phyloP scores from a whole-genome alignment of 2,888 invertebrate genomes.

The Sinodicranocentrus sp. region DNA sequence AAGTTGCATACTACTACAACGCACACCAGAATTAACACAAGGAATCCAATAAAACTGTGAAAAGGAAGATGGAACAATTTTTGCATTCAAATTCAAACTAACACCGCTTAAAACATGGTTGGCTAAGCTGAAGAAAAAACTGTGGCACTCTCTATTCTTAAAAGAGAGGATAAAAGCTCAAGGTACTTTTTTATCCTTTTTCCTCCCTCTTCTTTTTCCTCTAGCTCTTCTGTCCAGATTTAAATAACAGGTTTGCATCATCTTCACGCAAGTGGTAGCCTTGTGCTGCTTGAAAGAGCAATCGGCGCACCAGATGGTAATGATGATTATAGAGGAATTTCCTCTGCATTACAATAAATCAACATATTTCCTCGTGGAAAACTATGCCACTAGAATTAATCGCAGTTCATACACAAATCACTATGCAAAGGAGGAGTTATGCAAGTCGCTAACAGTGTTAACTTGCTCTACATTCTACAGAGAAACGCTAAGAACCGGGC shows the following conservation, averaged over 20 bases:
- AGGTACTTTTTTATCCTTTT: conserved; percentile 4
- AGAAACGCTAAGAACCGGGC: not conserved
- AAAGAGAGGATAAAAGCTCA: not conserved
- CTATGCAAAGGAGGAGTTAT: conserved; percentile 34
- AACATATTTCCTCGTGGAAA: conserved; percentile 21
- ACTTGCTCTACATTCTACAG: too few relatives aligned
- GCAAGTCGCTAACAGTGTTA: too few relatives aligned
- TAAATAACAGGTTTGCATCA: not conserved
- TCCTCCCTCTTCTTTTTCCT: not conserved
- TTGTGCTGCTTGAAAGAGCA: not conserved
- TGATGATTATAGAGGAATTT: conserved; percentile 43
- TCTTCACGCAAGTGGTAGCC: not conserved
- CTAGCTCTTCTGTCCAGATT: not conserved
- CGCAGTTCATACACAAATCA: conserved; percentile 17
- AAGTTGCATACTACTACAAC: conserved; percentile 9
- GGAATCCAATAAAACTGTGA: conserved; percentile 17
- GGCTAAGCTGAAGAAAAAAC: too few relatives aligned
- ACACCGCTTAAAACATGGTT: too few relatives aligned
- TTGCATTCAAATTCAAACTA: not conserved
- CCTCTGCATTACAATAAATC: conserved; percentile 49
- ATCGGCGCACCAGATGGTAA: conserved; percentile 46
- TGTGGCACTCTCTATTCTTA: too few relatives aligned
- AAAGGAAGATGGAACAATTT: conserved; percentile 20
- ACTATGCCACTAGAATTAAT: conserved; percentile 34
- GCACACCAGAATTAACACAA: conserved; percentile 16